Conservation (phyloP, 2,888 invertebrate species). For the Priocnemis perturbator region DNA sequence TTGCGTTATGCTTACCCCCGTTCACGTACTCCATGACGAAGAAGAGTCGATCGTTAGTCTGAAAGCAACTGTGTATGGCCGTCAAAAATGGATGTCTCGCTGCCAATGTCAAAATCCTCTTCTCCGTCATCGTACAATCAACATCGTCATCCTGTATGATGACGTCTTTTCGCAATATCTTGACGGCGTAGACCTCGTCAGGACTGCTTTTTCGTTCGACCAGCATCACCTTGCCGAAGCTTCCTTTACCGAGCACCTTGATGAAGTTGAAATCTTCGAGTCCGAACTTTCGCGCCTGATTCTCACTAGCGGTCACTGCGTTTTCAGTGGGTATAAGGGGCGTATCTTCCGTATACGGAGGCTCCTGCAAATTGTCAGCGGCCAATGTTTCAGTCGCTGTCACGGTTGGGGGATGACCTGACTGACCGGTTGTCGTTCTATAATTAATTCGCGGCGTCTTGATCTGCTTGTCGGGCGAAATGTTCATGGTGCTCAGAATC, state of each 20-base stretch:
- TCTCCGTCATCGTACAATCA: conserved; percentile 99
- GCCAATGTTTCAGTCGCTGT: conserved; percentile 54
- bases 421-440: conserved; percentile 49
- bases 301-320: conserved; percentile 43
- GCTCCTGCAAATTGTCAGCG: conserved; percentile 34
- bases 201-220: conserved; percentile 92
- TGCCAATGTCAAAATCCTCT: conserved; percentile 96
- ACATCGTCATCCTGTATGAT: conserved; percentile 99
- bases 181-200: conserved; percentile 93
- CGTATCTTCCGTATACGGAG: conserved; percentile 28
- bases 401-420: conserved; percentile 51
- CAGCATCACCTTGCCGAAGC: conserved; percentile 99
- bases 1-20: conserved; percentile 85
- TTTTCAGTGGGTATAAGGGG: conserved; percentile 40
- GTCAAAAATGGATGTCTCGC: conserved; percentile 98
- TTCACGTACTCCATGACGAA: conserved; percentile 99
- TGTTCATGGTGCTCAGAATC: conserved; percentile 92
- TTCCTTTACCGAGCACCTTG: conserved; percentile 99
- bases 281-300: conserved; percentile 78
- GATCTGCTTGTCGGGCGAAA: conserved; percentile 90
- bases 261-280: conserved; percentile 96
- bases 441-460: conserved; percentile 68
- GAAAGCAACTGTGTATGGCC: conserved; percentile 97
- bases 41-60: conserved; percentile 96
- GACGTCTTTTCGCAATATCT: conserved; percentile 97